phyloP scores from a whole-genome alignment of 2,888 invertebrate species.

The Pachymerium ferrugineum region DNA sequence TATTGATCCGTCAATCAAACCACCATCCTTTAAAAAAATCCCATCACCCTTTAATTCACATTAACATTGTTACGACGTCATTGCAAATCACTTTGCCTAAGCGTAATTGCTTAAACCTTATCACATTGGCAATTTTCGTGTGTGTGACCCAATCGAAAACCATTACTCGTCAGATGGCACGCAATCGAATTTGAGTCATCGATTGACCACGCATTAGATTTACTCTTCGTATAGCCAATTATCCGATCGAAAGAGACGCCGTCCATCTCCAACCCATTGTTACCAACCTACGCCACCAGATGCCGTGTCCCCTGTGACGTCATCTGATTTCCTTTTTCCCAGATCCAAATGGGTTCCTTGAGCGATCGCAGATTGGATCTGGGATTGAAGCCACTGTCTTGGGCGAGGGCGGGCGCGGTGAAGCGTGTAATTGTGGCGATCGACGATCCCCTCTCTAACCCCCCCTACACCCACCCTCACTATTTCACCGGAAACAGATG shows the following conservation, averaged over 20 bases:
- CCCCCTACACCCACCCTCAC: neutral
- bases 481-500: constrained; percentile 13
- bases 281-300: neutral
- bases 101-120: too few species aligned
- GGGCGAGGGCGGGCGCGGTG: constrained; percentile 8
- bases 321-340: constrained; percentile 13
- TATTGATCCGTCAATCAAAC: too few species aligned
- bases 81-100: too few species aligned
- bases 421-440: constrained; percentile 4
- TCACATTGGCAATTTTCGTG: too few species aligned
- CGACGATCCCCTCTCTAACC: neutral
- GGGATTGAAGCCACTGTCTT: constrained; percentile 13
- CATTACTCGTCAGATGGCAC: neutral
- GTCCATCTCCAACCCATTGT: neutral
- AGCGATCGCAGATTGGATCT: constrained; percentile 9
- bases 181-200: neutral
- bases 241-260: neutral
- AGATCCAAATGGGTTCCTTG: neutral
- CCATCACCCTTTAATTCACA: too few species aligned
- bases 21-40: too few species aligned
- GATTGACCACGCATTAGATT: neutral
- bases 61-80: too few species aligned
- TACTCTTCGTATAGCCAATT: neutral
- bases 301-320: constrained; percentile 4
- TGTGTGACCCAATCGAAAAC: too few species aligned